Base-by-base conservation (phyloP, 2,888 invertebrate species). In the Macrophya alboannulata region DNA sequence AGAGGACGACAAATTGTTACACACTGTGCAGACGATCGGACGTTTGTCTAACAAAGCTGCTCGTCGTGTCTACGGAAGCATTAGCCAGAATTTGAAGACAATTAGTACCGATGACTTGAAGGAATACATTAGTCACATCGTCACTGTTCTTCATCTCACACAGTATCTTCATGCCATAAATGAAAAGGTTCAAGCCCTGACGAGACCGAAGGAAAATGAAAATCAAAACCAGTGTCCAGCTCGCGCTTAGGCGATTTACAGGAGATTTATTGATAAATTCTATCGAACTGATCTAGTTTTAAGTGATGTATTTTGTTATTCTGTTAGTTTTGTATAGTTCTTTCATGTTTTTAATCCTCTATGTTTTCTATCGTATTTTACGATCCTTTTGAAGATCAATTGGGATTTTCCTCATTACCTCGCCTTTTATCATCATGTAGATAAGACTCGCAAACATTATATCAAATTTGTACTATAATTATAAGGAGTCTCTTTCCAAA, bases 21-120 rank as follows among this genome's bases (percentile, higher is more conserved):
- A 96, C 94, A 96, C 96, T 0, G 95, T 96, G 88, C 96, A 97
- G 94, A 97, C 96, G 0, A 96, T 97, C 86, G 96, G 97, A 25
- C 94, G 96, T 25, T 94, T 97, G 88, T 96, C 96, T 89, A 95
- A 96, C 85, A 97, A 96, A 93, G 96, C 96, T 17, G 96, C 96
- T 79, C 95, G 96, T 83, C 95, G 97, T 86, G 96, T 97, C 86
- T 97, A 96, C 95, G 94, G 95, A 89, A 96, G 96, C 92, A 95
- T 96, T 87, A 95, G 96, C 62, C 93, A 94, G 89, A 96, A 96
- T 90, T 94, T 96, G 92, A 95, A 95, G 89, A 90, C 89, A 4
- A 85, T 93, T 6, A 91, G 90, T 51, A 89, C 88, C 17, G 90
- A 92, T 15, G 90, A 91, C 85, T 81, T 93, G 0, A 91, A 89